Conservation (phyloP, 2,888 invertebrate species). For the Formica aserva region DNA sequence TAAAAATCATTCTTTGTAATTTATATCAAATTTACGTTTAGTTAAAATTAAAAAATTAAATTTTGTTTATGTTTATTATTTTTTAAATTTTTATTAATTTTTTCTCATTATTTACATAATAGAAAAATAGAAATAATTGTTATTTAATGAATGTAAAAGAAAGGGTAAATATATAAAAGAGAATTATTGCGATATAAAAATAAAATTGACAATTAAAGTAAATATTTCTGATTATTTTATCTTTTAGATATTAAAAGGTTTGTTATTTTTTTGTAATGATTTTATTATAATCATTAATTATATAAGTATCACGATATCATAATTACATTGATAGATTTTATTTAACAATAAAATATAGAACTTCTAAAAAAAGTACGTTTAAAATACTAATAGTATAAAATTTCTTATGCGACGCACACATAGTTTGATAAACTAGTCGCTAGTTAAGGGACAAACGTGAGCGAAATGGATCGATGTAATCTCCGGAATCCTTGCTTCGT, state of each 20-base stretch:
- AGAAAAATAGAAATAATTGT: background rate
- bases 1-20: background rate
- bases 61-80: background rate
- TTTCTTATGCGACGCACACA: background rate
- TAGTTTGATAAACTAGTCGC: background rate
- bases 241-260: background rate
- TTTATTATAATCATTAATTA: background rate
- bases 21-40: background rate
- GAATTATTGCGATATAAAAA: background rate
- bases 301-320: background rate
- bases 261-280: background rate
- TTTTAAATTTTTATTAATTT: background rate
- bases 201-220: slow-evolving; percentile 7
- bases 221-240: background rate
- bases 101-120: background rate
- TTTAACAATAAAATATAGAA: background rate
- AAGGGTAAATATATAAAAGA: background rate
- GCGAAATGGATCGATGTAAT: slow-evolving; percentile 10
- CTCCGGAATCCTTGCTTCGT: slow-evolving; percentile 1
- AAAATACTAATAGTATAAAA: background rate
- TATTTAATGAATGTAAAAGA: background rate
- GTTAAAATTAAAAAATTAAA: background rate
- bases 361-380: background rate
- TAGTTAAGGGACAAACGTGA: slow-evolving; percentile 6
- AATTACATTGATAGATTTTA: background rate